Evolutionary conservation across 1,140 invertebrate genomes (phyloP), one percentile per base, ranked within the genome.

Genomic region (Aphidius ervi): DNA sequence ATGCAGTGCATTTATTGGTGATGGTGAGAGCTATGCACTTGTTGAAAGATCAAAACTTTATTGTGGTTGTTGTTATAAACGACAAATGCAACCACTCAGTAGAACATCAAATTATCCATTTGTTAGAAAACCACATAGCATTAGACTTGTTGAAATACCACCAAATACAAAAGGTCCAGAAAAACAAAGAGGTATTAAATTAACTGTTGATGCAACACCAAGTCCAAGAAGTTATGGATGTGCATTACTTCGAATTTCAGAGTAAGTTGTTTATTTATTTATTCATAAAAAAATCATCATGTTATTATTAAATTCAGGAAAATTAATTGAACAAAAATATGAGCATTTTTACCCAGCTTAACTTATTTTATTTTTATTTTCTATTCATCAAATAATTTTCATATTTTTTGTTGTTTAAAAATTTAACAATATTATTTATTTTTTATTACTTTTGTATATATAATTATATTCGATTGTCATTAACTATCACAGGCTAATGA

Each of bases 1-100:
- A 6, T 97, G 94, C 76, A 81, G 84, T n/a, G 84, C 8, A n/a
- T 93, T 90, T 71, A 94, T 97, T 68, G 94, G 93, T 42, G 93
- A 95, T 82, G 92, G 92, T 23, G 92, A 96, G 68, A 88, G 92
- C 6, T 97, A 95, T 76, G 92, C 92, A 1, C 79, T 96, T 20
- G 87, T 96, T 6, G 93, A 95, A 73, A 82, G 93, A 59, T 92
- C 92, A 1, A 92, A 90, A 69, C 81, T 97, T 1, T 96, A 92
- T 73, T 97, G 92, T 86, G 83, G 79, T 54, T 42, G 70, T 40
- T 79, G 75, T 62, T 80, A 78, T 57, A 77, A 80, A 59, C 64
- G 73, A 37, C 76, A 79, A 55, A 76, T 78, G 74, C 81, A 87
- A 63, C 86, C 87, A 3, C 74, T 87, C 41, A 81, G 77, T 62